Percentiles rank a stretch among this genome's conserved stretches.
phyloP scores from a whole-genome alignment of 2,113 vertebrate genomes.

The Podiceps cristatus region DNA sequence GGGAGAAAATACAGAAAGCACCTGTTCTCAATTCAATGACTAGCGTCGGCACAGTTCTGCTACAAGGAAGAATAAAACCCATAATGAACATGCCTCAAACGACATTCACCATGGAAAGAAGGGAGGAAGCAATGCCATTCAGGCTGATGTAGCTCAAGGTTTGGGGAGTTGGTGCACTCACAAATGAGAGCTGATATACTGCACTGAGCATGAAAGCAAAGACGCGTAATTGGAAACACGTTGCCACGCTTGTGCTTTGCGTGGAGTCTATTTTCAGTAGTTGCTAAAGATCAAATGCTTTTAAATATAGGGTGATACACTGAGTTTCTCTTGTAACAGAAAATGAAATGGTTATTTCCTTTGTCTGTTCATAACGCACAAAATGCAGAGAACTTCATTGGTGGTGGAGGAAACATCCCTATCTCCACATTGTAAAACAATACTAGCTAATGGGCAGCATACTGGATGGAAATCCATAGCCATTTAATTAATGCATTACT shows the following conservation, averaged over 20 bases:
- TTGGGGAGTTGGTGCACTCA: background rate
- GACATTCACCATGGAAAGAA: background rate
- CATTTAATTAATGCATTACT: background rate
- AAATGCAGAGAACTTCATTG: background rate
- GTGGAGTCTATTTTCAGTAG: background rate
- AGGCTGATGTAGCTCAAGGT: background rate
- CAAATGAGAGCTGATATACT: background rate
- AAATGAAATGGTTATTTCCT: background rate
- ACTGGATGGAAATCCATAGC: background rate
- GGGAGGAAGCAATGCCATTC: background rate
- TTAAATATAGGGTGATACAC: background rate
- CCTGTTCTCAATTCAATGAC: conserved; percentile 26
- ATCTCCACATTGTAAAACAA: background rate
- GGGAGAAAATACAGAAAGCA: conserved; percentile 24
- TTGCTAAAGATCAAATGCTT: background rate
- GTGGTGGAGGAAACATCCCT: rapidly evolving
- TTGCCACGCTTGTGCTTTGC: background rate
- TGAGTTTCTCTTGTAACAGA: background rate
- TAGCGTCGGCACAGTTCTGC: background rate
- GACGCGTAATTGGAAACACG: rapidly evolving
- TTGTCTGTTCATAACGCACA: background rate
- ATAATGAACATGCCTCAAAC: background rate
- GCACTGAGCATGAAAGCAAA: background rate
- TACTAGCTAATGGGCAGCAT: background rate
- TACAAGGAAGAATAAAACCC: conserved; percentile 6